Conservation (phyloP, 2,797 vertebrate genomes). For the Sebastes diaconus region DNA sequence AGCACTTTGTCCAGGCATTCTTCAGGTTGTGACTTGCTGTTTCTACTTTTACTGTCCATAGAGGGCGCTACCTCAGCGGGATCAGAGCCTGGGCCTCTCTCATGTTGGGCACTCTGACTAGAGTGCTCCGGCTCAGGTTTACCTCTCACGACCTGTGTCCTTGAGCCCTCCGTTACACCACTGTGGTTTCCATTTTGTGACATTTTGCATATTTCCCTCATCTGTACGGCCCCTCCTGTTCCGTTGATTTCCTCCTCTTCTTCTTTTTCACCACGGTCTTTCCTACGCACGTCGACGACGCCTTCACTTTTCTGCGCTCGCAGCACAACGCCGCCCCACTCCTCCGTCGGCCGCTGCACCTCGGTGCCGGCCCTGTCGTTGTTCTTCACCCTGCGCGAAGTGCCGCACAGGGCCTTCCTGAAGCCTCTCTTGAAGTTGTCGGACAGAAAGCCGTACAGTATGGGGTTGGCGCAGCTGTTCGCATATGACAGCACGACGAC, state of each 20-base stretch:
- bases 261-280: slow-evolving; percentile 19
- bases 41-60: slow-evolving; percentile 15
- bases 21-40: slow-evolving; percentile 44
- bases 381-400: slow-evolving; percentile 74
- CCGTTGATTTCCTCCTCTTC: slow-evolving; percentile 45
- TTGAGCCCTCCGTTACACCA: slow-evolving; percentile 26
- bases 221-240: slow-evolving; percentile 43
- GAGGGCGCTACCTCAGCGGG: slow-evolving; percentile 5
- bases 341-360: slow-evolving; percentile 64
- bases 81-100: slow-evolving; percentile 28
- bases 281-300: neutral
- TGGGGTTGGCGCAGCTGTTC: slow-evolving; percentile 97
- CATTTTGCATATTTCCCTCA: slow-evolving; percentile 50
- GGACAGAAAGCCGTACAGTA: slow-evolving; percentile 93
- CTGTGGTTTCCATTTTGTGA: slow-evolving; percentile 54
- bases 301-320: slow-evolving; percentile 44
- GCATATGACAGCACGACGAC: slow-evolving; percentile 94
- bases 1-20: slow-evolving; percentile 52
- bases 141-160: slow-evolving; percentile 3
- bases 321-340: slow-evolving; percentile 68
- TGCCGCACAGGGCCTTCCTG: slow-evolving; percentile 81
- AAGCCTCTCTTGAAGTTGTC: slow-evolving; percentile 96
- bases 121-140: neutral
- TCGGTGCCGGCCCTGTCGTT: slow-evolving; percentile 70
- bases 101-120: neutral